Evolutionary conservation across 1,140 invertebrate species (phyloP).

Genomic region (Cydia pomonella): DNA sequence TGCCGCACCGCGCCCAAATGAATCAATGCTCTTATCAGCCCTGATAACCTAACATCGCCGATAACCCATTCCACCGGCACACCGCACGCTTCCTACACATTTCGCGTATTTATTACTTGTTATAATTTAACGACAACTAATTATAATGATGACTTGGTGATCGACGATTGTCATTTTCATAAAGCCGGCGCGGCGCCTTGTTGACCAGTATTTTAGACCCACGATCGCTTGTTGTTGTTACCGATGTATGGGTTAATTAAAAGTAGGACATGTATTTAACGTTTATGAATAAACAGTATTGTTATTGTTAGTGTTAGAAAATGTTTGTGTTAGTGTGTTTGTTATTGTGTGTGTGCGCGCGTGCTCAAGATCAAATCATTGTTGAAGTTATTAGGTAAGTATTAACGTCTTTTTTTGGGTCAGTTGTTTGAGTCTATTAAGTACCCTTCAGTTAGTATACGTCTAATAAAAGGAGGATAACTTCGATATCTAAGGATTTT

Average conservation of each 20-base stretch:
- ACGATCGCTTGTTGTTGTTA: neutral
- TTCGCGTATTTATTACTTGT: neutral
- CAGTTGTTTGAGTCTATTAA: neutral
- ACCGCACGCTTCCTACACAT: conserved; percentile 3
- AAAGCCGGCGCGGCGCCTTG: neutral
- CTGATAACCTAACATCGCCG: conserved; percentile 18
- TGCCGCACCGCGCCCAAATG: neutral
- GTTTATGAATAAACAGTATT: conserved; percentile 10
- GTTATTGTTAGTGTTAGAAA: neutral
- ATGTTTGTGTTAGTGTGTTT: conserved; percentile 25
- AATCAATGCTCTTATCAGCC: conserved; percentile 28
- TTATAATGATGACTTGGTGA: neutral
- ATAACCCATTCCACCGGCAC: conserved; percentile 15
- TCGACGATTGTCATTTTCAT: neutral
- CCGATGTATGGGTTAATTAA: neutral
- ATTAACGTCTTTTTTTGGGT: neutral
- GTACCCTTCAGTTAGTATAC: neutral
- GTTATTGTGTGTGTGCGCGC: conserved; percentile 1
- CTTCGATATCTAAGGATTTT: neutral
- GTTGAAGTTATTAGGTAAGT: conserved; percentile 21
- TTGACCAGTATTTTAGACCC: neutral
- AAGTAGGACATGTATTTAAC: neutral
- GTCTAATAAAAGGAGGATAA: neutral
- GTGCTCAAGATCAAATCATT: conserved; percentile 12
- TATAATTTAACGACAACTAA: neutral